phyloP scores from a whole-genome alignment of 2,888 invertebrate species.

The Bombylius discolor region DNA sequence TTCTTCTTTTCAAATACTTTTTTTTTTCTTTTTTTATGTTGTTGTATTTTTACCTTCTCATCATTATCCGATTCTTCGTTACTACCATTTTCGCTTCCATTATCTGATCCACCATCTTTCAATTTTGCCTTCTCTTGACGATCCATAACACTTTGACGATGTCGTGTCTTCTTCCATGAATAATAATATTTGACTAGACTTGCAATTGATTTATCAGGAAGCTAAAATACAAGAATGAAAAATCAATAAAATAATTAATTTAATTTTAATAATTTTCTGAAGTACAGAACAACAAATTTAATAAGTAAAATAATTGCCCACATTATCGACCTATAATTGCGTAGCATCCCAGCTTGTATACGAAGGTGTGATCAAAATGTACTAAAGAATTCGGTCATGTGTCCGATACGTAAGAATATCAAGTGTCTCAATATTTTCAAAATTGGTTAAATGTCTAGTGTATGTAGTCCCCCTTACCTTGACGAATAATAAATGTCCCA shows the following conservation, averaged over 20 bases:
- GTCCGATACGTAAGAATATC: too few species aligned
- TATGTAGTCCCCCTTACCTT: too few species aligned
- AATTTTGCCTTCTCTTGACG: slow-evolving; percentile 49
- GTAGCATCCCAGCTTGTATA: too few species aligned
- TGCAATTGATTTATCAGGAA: slow-evolving; percentile 94
- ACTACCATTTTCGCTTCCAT: slow-evolving; percentile 69
- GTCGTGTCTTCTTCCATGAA: slow-evolving; percentile 93
- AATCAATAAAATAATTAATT: background rate
- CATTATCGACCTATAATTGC: too few species aligned
- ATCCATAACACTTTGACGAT: slow-evolving; percentile 89
- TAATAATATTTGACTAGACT: slow-evolving; percentile 95
- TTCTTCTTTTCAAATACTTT: too few species aligned
- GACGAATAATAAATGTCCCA: too few species aligned
- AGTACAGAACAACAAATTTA: too few species aligned
- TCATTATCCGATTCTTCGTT: slow-evolving; percentile 80
- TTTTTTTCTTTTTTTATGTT: too few species aligned
- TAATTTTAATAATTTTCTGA: background rate
- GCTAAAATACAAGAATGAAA: slow-evolving; percentile 38
- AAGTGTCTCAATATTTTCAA: too few species aligned
- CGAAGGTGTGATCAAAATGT: too few species aligned
- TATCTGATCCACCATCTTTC: slow-evolving; percentile 55
- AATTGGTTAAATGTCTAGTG: too few species aligned
- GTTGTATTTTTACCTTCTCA: slow-evolving; percentile 54
- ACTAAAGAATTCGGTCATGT: too few species aligned
- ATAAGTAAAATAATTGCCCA: background rate